These are phyloP conservation scores for Pseudomugil gertrudae DNA, from an alignment of 2,797 vertebrate genomes.

Conservation along the genomic window DNA sequence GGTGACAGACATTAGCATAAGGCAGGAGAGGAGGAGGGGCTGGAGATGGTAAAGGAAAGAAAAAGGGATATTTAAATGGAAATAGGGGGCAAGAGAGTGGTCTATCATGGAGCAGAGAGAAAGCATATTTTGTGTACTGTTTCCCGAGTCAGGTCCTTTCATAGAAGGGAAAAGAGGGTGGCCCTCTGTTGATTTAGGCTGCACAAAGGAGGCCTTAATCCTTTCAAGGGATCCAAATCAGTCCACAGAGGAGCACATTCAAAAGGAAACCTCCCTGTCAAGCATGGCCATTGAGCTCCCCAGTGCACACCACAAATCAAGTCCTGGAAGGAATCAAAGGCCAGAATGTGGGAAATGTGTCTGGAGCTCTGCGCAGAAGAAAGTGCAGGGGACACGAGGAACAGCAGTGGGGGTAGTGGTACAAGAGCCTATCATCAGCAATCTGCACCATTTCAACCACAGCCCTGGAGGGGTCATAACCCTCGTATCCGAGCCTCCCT, in stretches of 20 bases:
- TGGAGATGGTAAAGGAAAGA: conserved; percentile 81
- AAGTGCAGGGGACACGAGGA: conserved; percentile 39
- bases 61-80: conserved; percentile 92
- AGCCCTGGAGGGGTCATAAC: conserved; percentile 75
- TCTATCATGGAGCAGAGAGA: conserved; percentile 85
- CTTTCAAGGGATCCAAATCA: conserved; percentile 95
- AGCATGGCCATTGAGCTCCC: conserved; percentile 86
- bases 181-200: conserved; percentile 94
- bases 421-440: conserved; percentile 73
- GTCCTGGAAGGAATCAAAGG: conserved; percentile 89
- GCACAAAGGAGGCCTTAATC: conserved; percentile 95
- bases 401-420: conserved; percentile 39
- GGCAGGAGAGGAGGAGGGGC: conserved; percentile 85
- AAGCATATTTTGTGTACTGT: conserved; percentile 92
- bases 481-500: conserved; percentile 54
- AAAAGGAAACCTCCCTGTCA: conserved; percentile 91
- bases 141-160: conserved; percentile 88
- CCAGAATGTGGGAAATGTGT: conserved; percentile 89
- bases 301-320: conserved; percentile 91
- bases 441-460: conserved; percentile 70
- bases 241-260: conserved; percentile 84
- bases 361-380: conserved; percentile 53
- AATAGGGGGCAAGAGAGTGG: conserved; percentile 90
- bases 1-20: conserved; percentile 90
- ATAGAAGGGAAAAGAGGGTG: conserved; percentile 80